Conservation (phyloP, 2,113 vertebrate genomes). For the Varanus komodoensis region DNA sequence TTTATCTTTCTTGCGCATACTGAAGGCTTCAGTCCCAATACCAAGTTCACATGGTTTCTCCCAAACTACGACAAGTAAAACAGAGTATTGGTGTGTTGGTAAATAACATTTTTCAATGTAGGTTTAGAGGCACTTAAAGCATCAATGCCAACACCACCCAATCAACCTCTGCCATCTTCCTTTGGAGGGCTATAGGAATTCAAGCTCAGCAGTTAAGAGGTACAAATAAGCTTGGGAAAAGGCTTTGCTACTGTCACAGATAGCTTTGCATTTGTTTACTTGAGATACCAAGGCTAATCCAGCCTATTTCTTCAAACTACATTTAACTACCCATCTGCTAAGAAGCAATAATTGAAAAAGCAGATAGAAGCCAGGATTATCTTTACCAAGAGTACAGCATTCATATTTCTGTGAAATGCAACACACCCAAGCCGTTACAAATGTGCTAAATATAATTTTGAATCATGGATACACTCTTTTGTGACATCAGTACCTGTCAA, state of each 20-base stretch:
- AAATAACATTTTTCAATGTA: slow-evolving; percentile 16
- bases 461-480: slow-evolving; percentile 4
- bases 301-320: slow-evolving; percentile 33
- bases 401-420: slow-evolving; percentile 45
- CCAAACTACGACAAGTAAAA: slow-evolving; percentile 50
- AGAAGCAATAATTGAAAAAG: slow-evolving; percentile 58
- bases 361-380: slow-evolving; percentile 32
- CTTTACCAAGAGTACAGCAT: slow-evolving; percentile 56
- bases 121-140: slow-evolving; percentile 34
- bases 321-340: slow-evolving; percentile 48
- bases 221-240: slow-evolving; percentile 44
- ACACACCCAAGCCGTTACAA: slow-evolving; percentile 38
- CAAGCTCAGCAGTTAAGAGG: slow-evolving; percentile 50
- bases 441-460: slow-evolving; percentile 16
- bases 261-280: slow-evolving; percentile 52
- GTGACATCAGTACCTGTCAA: slow-evolving; percentile 34
- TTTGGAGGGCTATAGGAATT: slow-evolving; percentile 57
- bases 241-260: slow-evolving; percentile 38
- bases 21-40: slow-evolving; percentile 35
- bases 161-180: background rate
- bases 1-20: slow-evolving; percentile 39
- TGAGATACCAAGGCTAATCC: slow-evolving; percentile 32
- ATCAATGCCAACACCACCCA: slow-evolving; percentile 21
- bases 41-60: slow-evolving; percentile 15
- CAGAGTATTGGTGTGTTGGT: slow-evolving; percentile 39